Base-by-base conservation (phyloP, 2,888 invertebrate genomes). In the Diachrysia chrysitis region DNA sequence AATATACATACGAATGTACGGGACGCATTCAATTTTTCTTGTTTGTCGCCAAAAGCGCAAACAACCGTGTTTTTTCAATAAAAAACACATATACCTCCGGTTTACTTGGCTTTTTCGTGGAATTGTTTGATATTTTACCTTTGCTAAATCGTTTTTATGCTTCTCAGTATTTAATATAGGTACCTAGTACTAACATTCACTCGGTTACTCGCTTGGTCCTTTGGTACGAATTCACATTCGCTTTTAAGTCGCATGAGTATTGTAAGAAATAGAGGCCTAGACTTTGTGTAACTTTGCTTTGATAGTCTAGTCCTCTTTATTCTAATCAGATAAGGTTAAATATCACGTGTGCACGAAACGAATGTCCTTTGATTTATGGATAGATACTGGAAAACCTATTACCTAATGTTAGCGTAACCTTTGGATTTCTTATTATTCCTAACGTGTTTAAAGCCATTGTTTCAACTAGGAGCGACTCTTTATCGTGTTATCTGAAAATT, bases 1-100 rank as follows among this genome's bases (percentile, higher is more conserved):
- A 72, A 77, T 80, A 79, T 69, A 73, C 68, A 71, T 73, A 70
- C 55, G 63, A 29, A 54, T 42, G 32, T 72, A 65, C 64, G 63
- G 66, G 56, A 68, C 65, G 69, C 74, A 78, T 87, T 83, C 88
- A 87, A 85, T 89, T 84, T 82, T 74, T 79, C 83, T 85, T 89
- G 88, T 89, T 87, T 89, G 87, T 83, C 81, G 70, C 76, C 74
- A 71, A 76, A 77, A 70, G 58, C 73, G 75, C 85, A 87, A 88
- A 89, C 85, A 87, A 53, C 32, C 63, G 64, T 79, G 79, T 83
- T 84, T 81, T 86, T 85, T 87, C 69, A 69, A 78, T 78, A 86
- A 84, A 81, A 77, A 78, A 59, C 81, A 78, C 79, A 79, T 62
- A 75, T 42, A 67, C 66, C 58, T 62, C 17, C 19, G 54, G 69